phyloP scores from a whole-genome alignment of 1,140 invertebrate species.

The Arctopsyche grandis region DNA sequence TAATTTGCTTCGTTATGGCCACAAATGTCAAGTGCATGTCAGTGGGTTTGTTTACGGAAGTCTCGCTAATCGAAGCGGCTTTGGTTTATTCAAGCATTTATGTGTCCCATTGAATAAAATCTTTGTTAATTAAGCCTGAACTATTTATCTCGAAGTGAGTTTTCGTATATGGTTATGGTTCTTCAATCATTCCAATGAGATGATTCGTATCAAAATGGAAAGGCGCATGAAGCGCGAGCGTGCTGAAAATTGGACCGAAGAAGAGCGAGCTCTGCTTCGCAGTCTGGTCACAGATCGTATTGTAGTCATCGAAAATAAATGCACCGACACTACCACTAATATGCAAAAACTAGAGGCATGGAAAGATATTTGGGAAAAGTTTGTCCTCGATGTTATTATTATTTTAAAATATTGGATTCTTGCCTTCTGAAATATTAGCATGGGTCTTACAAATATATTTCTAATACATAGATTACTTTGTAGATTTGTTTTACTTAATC shows the following conservation, averaged over 20 bases:
- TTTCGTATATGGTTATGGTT: neutral
- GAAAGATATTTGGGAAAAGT: constrained; percentile 53
- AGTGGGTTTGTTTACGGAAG: too few species aligned
- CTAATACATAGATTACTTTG: neutral
- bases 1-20: constrained; percentile 1
- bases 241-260: constrained; percentile 51
- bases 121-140: too few species aligned
- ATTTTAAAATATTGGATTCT: neutral
- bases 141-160: too few species aligned
- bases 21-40: neutral
- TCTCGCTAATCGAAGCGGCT: neutral
- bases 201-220: constrained; percentile 52
- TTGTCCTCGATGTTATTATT: constrained; percentile 4
- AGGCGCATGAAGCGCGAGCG: constrained; percentile 47
- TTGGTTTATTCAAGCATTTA: neutral
- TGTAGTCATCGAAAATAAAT: constrained; percentile 50
- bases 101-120: too few species aligned
- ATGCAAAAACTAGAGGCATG: constrained; percentile 52
- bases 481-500: constrained; percentile 51
- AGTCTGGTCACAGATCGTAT: constrained; percentile 45
- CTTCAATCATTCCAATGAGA: neutral
- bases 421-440: neutral
- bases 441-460: neutral
- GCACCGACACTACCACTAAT: constrained; percentile 49
- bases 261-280: constrained; percentile 45